Evolutionary conservation across 2,888 invertebrate species (phyloP).

Genomic region (Actias luna): DNA sequence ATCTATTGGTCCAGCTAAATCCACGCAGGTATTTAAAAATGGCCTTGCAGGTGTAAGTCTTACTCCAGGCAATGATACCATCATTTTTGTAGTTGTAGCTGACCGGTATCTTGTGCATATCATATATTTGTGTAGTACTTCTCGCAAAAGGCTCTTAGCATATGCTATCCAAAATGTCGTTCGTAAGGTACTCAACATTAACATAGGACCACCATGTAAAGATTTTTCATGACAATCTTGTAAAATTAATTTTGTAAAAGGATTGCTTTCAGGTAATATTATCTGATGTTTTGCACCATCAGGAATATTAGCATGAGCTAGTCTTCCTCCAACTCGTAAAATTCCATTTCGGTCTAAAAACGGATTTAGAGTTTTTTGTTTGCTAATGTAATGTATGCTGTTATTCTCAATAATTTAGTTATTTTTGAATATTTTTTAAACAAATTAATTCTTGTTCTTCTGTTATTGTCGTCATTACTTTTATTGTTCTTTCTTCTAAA

Average conservation of each 20-base stretch:
- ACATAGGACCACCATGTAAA: slow-evolving; percentile 30
- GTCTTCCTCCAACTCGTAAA: neutral
- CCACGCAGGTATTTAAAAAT: slow-evolving; percentile 22
- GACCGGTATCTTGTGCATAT: slow-evolving; percentile 21
- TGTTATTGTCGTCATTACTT: neutral
- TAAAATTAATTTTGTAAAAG: slow-evolving; percentile 23
- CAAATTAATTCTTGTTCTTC: slow-evolving; percentile 12
- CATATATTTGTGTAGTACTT: slow-evolving; percentile 21
- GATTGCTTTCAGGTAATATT: slow-evolving; percentile 19
- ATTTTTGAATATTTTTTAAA: slow-evolving; percentile 22
- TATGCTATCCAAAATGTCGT: slow-evolving; percentile 25
- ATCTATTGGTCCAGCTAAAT: slow-evolving; percentile 25
- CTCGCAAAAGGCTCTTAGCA: slow-evolving; percentile 19
- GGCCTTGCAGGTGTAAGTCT: slow-evolving; percentile 21
- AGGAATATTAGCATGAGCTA: neutral
- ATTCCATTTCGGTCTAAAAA: neutral
- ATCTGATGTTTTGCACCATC: slow-evolving; percentile 23
- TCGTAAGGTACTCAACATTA: slow-evolving; percentile 25
- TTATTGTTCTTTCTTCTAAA: neutral
- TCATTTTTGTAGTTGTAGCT: slow-evolving; percentile 11
- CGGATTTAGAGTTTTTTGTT: neutral
- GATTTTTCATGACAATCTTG: slow-evolving; percentile 29
- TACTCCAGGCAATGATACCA: slow-evolving; percentile 25
- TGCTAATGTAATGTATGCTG: neutral
- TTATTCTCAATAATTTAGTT: slow-evolving; percentile 20